A percentile compares a stretch with the other conserved stretches of the same genome.
Conservation (phyloP, 2,113 vertebrate species). For the Daubentonia madagascariensis region DNA sequence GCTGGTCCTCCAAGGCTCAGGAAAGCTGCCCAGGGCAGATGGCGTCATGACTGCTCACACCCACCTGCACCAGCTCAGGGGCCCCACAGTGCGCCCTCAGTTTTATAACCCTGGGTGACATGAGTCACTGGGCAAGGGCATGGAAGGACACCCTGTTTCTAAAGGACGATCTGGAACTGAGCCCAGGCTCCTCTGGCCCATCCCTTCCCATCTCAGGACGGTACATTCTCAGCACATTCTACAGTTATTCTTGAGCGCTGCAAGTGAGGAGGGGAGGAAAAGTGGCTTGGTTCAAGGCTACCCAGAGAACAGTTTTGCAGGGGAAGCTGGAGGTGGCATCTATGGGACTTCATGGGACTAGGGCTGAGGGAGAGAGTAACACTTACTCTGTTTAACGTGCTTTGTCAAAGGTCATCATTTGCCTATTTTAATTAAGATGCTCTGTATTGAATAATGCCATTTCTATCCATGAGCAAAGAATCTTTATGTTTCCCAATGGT, state of each 20-base stretch:
- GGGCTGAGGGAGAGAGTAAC: background rate
- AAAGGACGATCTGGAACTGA: background rate
- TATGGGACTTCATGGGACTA: background rate
- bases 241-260: background rate
- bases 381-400: background rate
- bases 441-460: background rate
- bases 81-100: background rate
- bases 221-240: background rate
- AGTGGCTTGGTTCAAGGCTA: background rate
- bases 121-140: background rate
- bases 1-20: background rate
- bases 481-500: background rate
- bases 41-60: background rate
- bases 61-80: background rate
- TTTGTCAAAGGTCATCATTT: background rate
- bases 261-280: background rate
- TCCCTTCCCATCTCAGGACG: background rate
- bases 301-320: background rate
- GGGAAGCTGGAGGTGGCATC: background rate
- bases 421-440: background rate
- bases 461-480: conserved; percentile 17
- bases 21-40: background rate
- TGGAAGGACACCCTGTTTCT: background rate
- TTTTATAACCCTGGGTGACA: background rate
- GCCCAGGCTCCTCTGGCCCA: background rate